Evolutionary conservation across 2,113 vertebrate species (phyloP).

Genomic region (Epinephelus cyanopodus): DNA sequence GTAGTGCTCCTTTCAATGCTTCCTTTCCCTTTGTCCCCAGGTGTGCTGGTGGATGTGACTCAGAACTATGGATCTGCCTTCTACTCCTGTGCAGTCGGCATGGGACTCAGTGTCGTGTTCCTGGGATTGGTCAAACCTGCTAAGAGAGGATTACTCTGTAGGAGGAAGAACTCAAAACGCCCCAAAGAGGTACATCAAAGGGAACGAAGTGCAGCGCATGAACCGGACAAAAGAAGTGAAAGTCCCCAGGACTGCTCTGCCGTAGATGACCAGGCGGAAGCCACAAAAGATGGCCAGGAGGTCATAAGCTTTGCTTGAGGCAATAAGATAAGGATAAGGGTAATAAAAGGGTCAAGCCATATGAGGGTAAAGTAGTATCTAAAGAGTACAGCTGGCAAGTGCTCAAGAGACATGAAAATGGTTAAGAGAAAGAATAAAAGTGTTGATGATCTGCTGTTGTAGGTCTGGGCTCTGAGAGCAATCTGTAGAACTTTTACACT

Average conservation of each 20-base stretch:
- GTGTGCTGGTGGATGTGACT: conserved; percentile 92
- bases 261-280: conserved; percentile 66
- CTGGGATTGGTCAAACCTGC: conserved; percentile 91
- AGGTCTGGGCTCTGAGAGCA: conserved; percentile 12
- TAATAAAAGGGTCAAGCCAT: background rate
- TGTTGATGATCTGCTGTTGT: background rate
- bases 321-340: background rate
- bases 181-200: background rate
- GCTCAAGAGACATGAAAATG: background rate
- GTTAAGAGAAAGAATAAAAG: conserved; percentile 11
- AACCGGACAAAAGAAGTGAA: background rate
- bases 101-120: conserved; percentile 88
- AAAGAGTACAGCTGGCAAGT: conserved; percentile 9
- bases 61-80: conserved; percentile 94
- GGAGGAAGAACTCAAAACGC: conserved; percentile 40
- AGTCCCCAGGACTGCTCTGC: conserved; percentile 83
- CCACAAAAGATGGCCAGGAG: conserved; percentile 2
- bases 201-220: conserved; percentile 11
- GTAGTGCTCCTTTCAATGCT: background rate
- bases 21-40: conserved; percentile 75
- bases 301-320: conserved; percentile 34
- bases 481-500: background rate
- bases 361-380: background rate
- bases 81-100: conserved; percentile 93
- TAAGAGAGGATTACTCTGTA: conserved; percentile 85